Evolutionary conservation across 2,113 vertebrate genomes (phyloP).

Genomic region (Dryoscopus gambensis): DNA sequence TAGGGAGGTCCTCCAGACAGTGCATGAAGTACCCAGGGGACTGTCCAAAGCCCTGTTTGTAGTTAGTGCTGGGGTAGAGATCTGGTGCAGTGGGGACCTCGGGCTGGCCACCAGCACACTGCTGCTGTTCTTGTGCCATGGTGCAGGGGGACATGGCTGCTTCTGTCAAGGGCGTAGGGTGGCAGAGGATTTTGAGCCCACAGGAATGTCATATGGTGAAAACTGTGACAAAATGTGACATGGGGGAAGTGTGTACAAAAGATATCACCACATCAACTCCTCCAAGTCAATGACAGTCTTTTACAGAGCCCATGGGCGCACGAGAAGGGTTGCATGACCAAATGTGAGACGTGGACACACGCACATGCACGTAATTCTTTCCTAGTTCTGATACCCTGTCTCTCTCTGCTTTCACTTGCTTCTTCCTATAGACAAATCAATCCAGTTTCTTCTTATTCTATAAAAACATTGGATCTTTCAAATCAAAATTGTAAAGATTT

Average conservation of each 20-base stretch:
- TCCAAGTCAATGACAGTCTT: background rate
- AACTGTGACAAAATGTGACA: background rate
- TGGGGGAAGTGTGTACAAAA: background rate
- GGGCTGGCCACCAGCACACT: accelerated
- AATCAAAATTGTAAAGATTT: background rate
- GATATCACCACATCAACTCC: background rate
- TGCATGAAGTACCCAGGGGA: background rate
- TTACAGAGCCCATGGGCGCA: background rate
- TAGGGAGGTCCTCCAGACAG: background rate
- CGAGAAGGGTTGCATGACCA: accelerated
- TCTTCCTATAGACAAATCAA: background rate
- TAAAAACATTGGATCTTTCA: background rate
- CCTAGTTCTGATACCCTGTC: background rate
- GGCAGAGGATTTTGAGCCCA: background rate
- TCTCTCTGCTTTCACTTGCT: background rate
- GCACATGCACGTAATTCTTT: accelerated
- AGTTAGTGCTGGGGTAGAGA: background rate
- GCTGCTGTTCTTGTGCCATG: background rate
- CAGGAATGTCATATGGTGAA: background rate
- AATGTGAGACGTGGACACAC: background rate
- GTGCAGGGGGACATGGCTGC: accelerated
- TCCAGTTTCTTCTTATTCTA: background rate
- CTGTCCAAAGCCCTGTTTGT: background rate
- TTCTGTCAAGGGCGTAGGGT: accelerated
- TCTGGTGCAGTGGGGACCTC: background rate